Evolutionary conservation across 2,113 vertebrate genomes (phyloP), one percentile per base, ranked within the genome.

Genomic region (Dicaeum eximium): DNA sequence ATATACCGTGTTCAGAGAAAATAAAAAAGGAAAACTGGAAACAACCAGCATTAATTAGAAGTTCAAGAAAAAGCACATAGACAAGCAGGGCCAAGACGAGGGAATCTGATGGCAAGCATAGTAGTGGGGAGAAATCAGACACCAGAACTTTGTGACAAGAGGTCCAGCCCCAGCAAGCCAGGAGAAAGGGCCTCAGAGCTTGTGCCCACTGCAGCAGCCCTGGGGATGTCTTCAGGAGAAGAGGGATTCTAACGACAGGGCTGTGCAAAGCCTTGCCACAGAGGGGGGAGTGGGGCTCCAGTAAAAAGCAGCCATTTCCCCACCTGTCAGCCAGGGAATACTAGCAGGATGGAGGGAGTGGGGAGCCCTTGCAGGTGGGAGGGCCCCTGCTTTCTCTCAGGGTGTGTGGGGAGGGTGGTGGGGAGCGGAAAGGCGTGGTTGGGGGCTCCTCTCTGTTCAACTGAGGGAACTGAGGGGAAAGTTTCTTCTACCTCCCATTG

Each of bases 1-100:
- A 24, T 24, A 5, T 31, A 48, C 15, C 2, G 0, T 13, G 6
- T 11, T 62, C 11, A 20, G 24, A 40, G 8, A 1, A 6, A 38
- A n/a, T 67, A 23, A 47, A 30, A 24, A 8, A 3, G 10, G 11
- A 4, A 4, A 75, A 77, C 56, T 28, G 2, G 15, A 75, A 91
- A 31, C 22, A 90, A 64, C 1, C 7, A 31, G 14, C 37, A 42
- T 69, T 77, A 86, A 85, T 35, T 33, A 77, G 31, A 72, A 21
- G 8, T 67, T 79, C 7, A 30, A 80, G 67, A 38, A 50, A 64
- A n/a, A 51, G 3, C 16, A 57, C 56, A 42, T 28, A 56, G 56
- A 27, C 8, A 48, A 57, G 23, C 5, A 70, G 38, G 13, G 35
- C 24, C 10, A 69, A 48, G 31, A 10, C 11, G 15, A 84, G 7